These are phyloP conservation scores for Idaea aversata DNA, from an alignment of 2,888 invertebrate genomes.

Conservation along the genomic window DNA sequence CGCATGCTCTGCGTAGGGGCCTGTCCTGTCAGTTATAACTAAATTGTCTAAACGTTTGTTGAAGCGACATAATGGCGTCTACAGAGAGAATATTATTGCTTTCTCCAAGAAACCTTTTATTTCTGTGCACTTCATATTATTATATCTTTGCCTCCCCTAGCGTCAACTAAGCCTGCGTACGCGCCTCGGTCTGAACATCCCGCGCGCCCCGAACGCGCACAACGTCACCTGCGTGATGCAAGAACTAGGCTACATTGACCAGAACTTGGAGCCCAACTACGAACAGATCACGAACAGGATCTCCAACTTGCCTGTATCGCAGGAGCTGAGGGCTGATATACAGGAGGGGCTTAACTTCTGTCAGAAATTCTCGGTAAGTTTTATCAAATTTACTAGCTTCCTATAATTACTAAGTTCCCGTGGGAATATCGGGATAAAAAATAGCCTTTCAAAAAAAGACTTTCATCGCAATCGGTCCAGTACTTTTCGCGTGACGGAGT, in stretches of 20 bases:
- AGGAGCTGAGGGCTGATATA: slow-evolving; percentile 83
- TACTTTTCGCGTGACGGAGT: too few relatives aligned
- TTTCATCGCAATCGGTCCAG: too few relatives aligned
- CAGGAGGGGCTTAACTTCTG: slow-evolving; percentile 84
- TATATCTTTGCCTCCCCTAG: slow-evolving; percentile 43
- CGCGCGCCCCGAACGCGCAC: slow-evolving; percentile 69
- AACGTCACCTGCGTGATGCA: slow-evolving; percentile 87
- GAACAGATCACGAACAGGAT: slow-evolving; percentile 82
- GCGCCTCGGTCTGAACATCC: slow-evolving; percentile 81
- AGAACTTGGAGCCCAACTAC: slow-evolving; percentile 84
- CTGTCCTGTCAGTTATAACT: too few relatives aligned
- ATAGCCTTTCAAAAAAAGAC: too few relatives aligned
- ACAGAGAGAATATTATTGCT: too few relatives aligned
- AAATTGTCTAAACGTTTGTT: too few relatives aligned
- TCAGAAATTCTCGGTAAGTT: slow-evolving; percentile 83
- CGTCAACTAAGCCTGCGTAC: slow-evolving; percentile 82
- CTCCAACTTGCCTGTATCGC: slow-evolving; percentile 80
- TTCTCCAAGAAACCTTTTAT: too few relatives aligned
- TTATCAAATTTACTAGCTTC: too few relatives aligned
- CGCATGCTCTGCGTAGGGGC: too few relatives aligned
- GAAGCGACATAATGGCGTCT: too few relatives aligned
- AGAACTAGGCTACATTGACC: slow-evolving; percentile 84
- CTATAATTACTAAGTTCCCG: too few relatives aligned
- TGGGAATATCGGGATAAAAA: too few relatives aligned
- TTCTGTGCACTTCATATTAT: neutral